phyloP scores from a whole-genome alignment of 2,113 vertebrate genomes.

The Hippocampus comes region DNA sequence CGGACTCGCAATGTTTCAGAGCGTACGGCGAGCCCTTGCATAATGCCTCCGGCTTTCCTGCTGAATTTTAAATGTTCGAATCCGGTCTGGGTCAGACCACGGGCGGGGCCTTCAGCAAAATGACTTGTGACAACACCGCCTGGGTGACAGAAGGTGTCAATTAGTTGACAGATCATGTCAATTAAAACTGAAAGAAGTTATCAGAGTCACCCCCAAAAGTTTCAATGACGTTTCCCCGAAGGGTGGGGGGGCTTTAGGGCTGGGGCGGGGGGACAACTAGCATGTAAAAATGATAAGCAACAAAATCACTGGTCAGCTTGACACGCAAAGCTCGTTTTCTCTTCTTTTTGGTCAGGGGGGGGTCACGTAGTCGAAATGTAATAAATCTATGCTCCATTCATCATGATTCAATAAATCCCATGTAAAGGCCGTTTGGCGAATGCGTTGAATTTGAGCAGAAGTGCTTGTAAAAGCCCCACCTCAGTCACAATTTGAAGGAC shows the following conservation, averaged over 20 bases:
- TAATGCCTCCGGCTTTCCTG: conserved; percentile 9
- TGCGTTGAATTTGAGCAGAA: conserved; percentile 4
- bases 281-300: too few species aligned
- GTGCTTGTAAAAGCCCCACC: background rate
- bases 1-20: conserved; percentile 40
- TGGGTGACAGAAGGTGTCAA: background rate
- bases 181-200: conserved; percentile 5
- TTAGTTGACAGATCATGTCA: background rate
- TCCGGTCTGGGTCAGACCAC: background rate
- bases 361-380: conserved; percentile 6
- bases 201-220: conserved; percentile 1
- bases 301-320: too few species aligned
- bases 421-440: conserved; percentile 4
- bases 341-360: too few species aligned
- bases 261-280: too few species aligned
- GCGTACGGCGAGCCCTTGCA: background rate
- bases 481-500: conserved; percentile 6
- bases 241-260: too few species aligned
- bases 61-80: conserved; percentile 19
- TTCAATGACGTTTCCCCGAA: conserved; percentile 17
- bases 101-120: background rate
- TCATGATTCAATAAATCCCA: conserved; percentile 13
- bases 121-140: background rate
- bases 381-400: conserved; percentile 15
- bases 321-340: too few species aligned